These are phyloP conservation scores for Pararge aegeria DNA, from an alignment of 1,140 invertebrate species.

Conservation along the genomic window DNA sequence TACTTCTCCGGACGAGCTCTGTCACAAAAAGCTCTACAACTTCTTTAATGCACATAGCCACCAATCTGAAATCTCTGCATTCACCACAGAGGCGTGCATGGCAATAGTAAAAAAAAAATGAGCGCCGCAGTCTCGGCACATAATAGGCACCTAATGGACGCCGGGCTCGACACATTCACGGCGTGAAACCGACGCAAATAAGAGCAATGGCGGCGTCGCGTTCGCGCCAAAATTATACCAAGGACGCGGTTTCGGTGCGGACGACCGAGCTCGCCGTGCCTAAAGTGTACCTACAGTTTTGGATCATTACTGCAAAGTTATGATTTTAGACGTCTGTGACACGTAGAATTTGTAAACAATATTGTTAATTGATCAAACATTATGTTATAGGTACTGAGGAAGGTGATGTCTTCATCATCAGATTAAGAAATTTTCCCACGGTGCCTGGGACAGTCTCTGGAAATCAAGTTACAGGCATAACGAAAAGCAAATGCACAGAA, in stretches of 20 bases:
- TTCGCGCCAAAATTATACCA: conserved; percentile 57
- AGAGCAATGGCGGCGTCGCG: conserved; percentile 41
- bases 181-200: conserved; percentile 56
- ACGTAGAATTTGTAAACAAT: no score
- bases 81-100: conserved; percentile 6
- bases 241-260: conserved; percentile 4
- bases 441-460: no score
- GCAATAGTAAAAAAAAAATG: conserved; percentile 35
- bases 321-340: no score
- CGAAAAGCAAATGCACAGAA: no score
- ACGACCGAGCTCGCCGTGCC: not conserved
- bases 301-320: no score
- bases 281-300: not conserved
- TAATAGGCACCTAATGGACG: conserved; percentile 69
- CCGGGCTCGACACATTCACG: conserved; percentile 57
- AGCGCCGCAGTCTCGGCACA: conserved; percentile 38
- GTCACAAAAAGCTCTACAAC: no score
- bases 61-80: conserved; percentile 4
- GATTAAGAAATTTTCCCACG: no score
- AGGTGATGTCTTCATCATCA: no score
- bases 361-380: no score
- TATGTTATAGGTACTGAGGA: no score
- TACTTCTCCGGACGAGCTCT: no score
- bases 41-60: conserved; percentile 21
- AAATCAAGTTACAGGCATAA: no score